phyloP scores from a whole-genome alignment of 2,888 invertebrate species.

The Mechanitis messenoides region DNA sequence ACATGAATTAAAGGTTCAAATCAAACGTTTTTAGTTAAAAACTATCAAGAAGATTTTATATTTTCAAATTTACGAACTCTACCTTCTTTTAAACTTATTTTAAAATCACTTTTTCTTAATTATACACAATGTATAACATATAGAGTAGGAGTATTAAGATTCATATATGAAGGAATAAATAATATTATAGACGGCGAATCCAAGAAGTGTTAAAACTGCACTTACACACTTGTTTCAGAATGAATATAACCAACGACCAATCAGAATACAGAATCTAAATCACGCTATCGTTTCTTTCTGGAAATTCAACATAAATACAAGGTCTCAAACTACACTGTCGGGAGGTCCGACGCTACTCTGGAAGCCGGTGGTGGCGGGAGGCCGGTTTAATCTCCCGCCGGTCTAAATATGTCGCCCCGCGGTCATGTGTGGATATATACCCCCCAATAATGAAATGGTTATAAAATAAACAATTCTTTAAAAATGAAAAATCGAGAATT shows the following conservation, averaged over 20 bases:
- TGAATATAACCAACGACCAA: conserved; percentile 33
- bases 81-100: too few species aligned
- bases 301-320: conserved; percentile 32
- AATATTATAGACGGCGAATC: too few species aligned
- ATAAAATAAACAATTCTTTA: conserved; percentile 39
- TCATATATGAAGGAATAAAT: too few species aligned
- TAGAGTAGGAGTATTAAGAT: too few species aligned
- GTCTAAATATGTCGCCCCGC: conserved; percentile 48
- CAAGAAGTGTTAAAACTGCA: too few species aligned
- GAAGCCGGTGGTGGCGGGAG: conserved; percentile 45
- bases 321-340: not conserved
- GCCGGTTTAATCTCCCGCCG: conserved; percentile 47
- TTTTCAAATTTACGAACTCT: too few species aligned
- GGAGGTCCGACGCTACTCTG: conserved; percentile 54
- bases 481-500: conserved; percentile 44
- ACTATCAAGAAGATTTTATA: too few species aligned
- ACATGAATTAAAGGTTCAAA: too few species aligned
- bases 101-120: too few species aligned
- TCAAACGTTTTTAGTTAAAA: too few species aligned
- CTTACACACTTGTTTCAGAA: too few species aligned
- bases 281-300: conserved; percentile 51
- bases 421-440: conserved; percentile 41
- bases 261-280: conserved; percentile 41
- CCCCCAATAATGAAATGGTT: conserved; percentile 39
- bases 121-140: too few species aligned